phyloP scores from a whole-genome alignment of 2,888 invertebrate species.

The Mystacides longicornis region DNA sequence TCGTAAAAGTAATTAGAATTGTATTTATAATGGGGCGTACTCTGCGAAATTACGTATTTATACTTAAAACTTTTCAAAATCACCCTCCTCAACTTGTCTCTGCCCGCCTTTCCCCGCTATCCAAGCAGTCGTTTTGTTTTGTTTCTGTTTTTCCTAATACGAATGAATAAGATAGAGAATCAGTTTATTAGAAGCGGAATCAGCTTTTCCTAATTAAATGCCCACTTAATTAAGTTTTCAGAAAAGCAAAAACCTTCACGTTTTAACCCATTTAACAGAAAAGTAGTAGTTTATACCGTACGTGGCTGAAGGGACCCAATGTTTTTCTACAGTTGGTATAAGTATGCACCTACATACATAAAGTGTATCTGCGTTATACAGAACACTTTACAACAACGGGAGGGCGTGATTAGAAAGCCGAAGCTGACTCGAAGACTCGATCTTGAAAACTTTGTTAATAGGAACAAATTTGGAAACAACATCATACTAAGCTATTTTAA shows the following conservation, averaged over 20 bases:
- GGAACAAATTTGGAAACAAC: no score
- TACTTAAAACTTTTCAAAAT: background rate
- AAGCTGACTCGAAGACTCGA: no score
- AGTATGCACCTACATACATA: no score
- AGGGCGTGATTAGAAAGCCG: no score
- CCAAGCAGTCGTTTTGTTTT: background rate
- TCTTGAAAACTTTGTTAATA: no score
- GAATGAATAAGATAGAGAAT: background rate
- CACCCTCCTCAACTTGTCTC: background rate
- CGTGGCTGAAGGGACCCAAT: constrained; percentile 14
- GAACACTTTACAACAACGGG: no score
- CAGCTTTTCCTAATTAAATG: constrained; percentile 21
- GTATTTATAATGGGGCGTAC: background rate
- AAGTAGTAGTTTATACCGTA: constrained; percentile 18
- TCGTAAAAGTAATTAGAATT: background rate
- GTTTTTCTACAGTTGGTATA: no score
- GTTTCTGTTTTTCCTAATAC: background rate
- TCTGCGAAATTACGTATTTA: background rate
- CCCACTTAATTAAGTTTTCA: constrained; percentile 20
- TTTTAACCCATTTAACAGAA: constrained; percentile 21
- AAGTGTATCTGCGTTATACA: no score
- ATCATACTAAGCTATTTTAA: no score
- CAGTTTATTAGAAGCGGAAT: constrained; percentile 1
- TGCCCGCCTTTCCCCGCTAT: background rate
- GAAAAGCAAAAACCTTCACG: constrained; percentile 15